Evolutionary conservation across 1,140 invertebrate genomes (phyloP).

Genomic region (Oncopodura yosiiana): DNA sequence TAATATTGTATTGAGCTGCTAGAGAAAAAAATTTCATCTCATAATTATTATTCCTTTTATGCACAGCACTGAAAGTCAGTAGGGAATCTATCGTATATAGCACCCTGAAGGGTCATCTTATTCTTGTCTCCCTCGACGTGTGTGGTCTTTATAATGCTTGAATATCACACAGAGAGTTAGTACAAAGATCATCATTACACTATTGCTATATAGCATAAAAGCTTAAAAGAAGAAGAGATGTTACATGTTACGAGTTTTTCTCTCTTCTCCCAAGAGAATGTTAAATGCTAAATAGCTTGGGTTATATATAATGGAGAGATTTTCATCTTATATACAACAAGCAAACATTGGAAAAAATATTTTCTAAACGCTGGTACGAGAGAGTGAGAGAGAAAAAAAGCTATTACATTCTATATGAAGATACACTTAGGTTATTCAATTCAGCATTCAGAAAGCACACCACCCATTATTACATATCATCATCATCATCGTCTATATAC

Average conservation of each 20-base stretch:
- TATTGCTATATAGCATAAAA: too few species aligned
- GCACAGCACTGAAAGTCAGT: constrained; percentile 16
- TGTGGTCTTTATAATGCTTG: constrained; percentile 27
- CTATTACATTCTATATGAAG: neutral
- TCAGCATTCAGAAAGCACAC: neutral
- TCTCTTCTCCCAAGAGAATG: constrained; percentile 2
- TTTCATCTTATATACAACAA: constrained; percentile 1
- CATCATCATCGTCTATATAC: constrained; percentile 11
- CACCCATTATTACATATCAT: constrained; percentile 14
- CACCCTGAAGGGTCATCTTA: constrained; percentile 25
- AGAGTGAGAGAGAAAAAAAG: neutral
- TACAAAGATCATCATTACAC: too few species aligned
- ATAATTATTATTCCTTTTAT: constrained; percentile 29
- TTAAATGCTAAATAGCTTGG: neutral
- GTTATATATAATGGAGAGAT: neutral
- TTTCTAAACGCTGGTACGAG: too few species aligned
- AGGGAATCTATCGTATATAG: constrained; percentile 15
- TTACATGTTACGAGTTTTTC: neutral
- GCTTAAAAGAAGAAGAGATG: too few species aligned
- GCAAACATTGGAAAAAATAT: neutral
- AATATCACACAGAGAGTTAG: too few species aligned
- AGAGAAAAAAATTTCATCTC: neutral
- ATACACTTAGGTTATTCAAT: neutral
- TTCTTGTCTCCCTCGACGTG: constrained; percentile 26
- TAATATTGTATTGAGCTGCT: too few species aligned